Conservation (phyloP, 2,888 invertebrate genomes). For the Mythimna albipuncta region DNA sequence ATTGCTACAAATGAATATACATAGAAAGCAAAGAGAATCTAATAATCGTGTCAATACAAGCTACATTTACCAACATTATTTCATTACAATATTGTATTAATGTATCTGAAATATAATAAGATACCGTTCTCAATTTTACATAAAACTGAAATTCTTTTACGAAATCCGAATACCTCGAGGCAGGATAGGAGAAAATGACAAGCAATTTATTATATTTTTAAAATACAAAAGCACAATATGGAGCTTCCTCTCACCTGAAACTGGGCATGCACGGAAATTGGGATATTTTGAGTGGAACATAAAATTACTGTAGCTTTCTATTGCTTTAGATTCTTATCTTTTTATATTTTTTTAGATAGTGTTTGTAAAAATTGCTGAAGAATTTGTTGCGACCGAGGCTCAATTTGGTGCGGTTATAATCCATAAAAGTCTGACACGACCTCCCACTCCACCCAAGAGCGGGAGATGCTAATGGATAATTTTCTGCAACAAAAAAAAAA, state of each 20-base stretch:
- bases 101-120: conserved; percentile 18
- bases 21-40: neutral
- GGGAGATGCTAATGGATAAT: no score
- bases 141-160: conserved; percentile 24
- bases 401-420: no score
- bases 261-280: neutral
- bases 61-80: neutral
- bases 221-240: conserved; percentile 25
- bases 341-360: no score
- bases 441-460: no score
- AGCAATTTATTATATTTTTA: conserved; percentile 39
- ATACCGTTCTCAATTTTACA: conserved; percentile 16
- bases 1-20: no score
- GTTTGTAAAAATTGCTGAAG: neutral
- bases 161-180: conserved; percentile 10
- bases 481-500: no score
- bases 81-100: neutral
- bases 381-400: no score
- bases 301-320: neutral
- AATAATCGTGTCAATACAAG: neutral
- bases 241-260: neutral
- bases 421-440: no score
- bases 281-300: neutral
- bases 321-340: neutral
- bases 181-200: conserved; percentile 22